These are phyloP conservation scores for Agapostemon virescens DNA, from an alignment of 2,888 invertebrate species.

Conservation along the genomic window DNA sequence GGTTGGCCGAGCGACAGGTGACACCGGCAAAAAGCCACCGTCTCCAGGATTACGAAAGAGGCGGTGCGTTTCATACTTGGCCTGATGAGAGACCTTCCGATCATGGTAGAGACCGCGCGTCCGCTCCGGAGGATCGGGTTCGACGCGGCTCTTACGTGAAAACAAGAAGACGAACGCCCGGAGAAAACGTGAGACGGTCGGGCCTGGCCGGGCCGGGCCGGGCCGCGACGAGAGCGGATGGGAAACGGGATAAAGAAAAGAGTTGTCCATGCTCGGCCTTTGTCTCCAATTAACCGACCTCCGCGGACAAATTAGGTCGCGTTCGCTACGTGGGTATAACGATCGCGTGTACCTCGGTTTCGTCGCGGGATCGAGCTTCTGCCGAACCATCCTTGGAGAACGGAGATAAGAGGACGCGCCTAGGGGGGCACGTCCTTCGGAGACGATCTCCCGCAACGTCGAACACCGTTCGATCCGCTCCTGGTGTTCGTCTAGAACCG, in stretches of 20 bases:
- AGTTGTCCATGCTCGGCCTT: conserved; percentile 54
- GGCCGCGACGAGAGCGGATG: conserved; percentile 12
- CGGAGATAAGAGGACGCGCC: conserved; percentile 1
- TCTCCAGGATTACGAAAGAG: conserved; percentile 71
- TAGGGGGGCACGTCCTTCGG: conserved; percentile 28
- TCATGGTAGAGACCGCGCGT: conserved; percentile 38
- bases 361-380: conserved; percentile 33
- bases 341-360: conserved; percentile 44
- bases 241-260: conserved; percentile 27
- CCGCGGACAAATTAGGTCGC: conserved; percentile 73
- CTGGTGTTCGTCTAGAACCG: not conserved
- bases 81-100: conserved; percentile 56
- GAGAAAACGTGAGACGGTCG: conserved; percentile 37
- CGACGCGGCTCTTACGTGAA: conserved; percentile 36
- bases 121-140: conserved; percentile 34
- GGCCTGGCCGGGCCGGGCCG: not conserved
- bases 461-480: not conserved
- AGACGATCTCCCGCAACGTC: conserved; percentile 18
- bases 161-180: conserved; percentile 26
- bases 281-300: conserved; percentile 72
- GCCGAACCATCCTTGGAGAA: conserved; percentile 43
- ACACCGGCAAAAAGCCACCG: conserved; percentile 70
- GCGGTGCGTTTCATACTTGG: conserved; percentile 63
- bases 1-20: conserved; percentile 73
- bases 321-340: conserved; percentile 59